Evolutionary conservation across 2,888 invertebrate genomes (phyloP).

Genomic region (Aspidiotus destructor): DNA sequence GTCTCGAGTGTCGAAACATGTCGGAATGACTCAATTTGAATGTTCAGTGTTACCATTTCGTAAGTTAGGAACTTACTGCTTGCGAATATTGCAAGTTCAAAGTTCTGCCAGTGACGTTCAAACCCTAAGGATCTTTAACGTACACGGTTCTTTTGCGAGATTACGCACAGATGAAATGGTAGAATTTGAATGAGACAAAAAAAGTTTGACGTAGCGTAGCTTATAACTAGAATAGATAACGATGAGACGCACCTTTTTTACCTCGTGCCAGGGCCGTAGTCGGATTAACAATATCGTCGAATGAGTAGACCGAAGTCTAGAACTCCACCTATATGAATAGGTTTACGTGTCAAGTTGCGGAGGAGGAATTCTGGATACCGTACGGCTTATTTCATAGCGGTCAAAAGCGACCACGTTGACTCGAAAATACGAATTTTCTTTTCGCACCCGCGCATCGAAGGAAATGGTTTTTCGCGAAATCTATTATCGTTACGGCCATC

Average conservation of each 20-base stretch:
- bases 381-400: background rate
- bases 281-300: constrained; percentile 10
- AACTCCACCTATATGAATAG: too few species aligned
- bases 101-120: background rate
- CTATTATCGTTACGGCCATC: constrained; percentile 27
- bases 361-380: background rate
- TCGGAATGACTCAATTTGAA: too few species aligned
- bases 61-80: background rate
- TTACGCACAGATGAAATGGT: background rate
- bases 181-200: background rate
- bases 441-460: constrained; percentile 29
- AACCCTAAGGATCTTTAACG: background rate
- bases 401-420: background rate
- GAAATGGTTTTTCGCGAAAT: constrained; percentile 30
- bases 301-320: constrained; percentile 6
- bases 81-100: background rate
- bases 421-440: constrained; percentile 21
- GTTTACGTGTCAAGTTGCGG: background rate
- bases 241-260: constrained; percentile 29
- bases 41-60: too few species aligned
- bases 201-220: background rate
- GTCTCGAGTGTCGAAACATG: too few species aligned
- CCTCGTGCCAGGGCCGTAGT: constrained; percentile 32
- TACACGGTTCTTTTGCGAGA: background rate
- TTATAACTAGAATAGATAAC: too few species aligned